phyloP scores from a whole-genome alignment of 1,140 invertebrate species.

The Eurosta solidaginis region DNA sequence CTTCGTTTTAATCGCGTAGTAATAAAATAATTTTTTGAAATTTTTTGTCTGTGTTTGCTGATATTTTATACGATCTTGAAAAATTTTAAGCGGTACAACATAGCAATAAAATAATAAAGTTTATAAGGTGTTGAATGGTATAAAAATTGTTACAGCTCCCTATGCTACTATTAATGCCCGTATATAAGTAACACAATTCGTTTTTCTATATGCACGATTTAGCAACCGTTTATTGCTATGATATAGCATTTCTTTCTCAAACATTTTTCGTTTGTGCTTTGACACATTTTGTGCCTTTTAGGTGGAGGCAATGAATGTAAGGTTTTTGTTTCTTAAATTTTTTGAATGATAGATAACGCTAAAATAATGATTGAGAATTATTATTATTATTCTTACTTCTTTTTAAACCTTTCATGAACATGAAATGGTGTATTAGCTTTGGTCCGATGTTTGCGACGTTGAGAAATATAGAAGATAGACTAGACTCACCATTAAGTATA shows the following conservation, averaged over 20 bases:
- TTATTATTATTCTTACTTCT: too few relatives aligned
- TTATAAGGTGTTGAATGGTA: constrained; percentile 13
- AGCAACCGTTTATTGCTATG: neutral
- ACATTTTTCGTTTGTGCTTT: neutral
- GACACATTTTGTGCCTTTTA: neutral
- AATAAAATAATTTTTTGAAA: too few relatives aligned
- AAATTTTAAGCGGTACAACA: neutral
- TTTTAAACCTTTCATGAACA: too few relatives aligned
- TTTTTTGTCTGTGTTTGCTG: too few relatives aligned
- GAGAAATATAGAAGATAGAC: too few relatives aligned
- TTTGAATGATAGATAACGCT: too few relatives aligned
- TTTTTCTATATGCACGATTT: neutral
- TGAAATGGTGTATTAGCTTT: too few relatives aligned
- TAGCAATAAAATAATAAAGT: neutral
- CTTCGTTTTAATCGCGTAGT: neutral
- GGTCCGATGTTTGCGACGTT: too few relatives aligned
- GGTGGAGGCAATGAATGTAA: neutral
- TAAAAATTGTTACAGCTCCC: neutral
- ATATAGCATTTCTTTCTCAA: neutral
- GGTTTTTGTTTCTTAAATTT: neutral
- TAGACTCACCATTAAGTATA: too few relatives aligned
- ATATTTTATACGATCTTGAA: too few relatives aligned
- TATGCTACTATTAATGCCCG: neutral
- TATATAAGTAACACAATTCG: neutral
- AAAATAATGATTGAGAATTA: too few relatives aligned